Percentiles rank a stretch among this genome's conserved stretches.
These are phyloP conservation scores for Aviceda leuphotes DNA, from an alignment of 2,797 vertebrate species.

Conservation along the genomic window DNA sequence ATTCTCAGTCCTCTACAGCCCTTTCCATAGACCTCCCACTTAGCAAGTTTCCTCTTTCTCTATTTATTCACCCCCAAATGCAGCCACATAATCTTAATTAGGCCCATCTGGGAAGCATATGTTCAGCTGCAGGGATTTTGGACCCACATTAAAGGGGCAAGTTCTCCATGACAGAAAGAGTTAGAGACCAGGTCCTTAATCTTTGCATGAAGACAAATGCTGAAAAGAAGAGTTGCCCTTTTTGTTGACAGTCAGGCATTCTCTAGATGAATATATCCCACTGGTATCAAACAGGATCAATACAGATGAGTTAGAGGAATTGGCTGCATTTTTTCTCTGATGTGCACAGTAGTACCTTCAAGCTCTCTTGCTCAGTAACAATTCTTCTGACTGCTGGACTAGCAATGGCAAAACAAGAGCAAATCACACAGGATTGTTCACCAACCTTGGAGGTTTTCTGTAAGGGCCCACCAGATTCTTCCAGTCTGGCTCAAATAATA, in stretches of 20 bases:
- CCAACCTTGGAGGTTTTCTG: neutral
- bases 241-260: neutral
- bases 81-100: neutral
- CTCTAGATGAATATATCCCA: neutral
- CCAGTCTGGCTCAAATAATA: neutral
- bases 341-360: neutral
- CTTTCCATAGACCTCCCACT: conserved; percentile 29
- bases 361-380: neutral
- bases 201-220: neutral
- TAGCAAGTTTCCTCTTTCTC: conserved; percentile 24
- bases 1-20: neutral
- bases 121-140: conserved; percentile 27
- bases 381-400: neutral
- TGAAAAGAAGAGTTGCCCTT: neutral
- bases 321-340: neutral
- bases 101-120: conserved; percentile 42
- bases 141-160: conserved; percentile 47
- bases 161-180: conserved; percentile 8
- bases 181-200: conserved; percentile 11
- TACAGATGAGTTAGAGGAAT: neutral
- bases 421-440: neutral
- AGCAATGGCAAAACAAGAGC: neutral
- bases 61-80: conserved; percentile 50
- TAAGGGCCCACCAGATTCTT: neutral
- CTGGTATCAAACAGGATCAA: neutral